Evolutionary conservation across 2,113 vertebrate species (phyloP), one percentile per base, ranked within the genome.

Genomic region (Lutjanus erythropterus): DNA sequence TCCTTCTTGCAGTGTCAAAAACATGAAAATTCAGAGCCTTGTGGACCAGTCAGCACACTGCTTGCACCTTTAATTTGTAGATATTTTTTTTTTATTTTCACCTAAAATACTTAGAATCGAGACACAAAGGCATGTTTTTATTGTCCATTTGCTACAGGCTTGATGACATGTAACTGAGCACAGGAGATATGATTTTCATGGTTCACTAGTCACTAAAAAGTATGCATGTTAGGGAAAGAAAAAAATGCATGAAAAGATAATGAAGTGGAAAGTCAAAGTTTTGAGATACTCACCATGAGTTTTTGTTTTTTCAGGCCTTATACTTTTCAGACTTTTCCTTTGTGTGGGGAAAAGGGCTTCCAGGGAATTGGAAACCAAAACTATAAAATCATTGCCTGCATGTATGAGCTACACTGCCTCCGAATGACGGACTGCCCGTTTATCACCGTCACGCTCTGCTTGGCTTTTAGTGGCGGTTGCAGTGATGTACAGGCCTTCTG

Each of bases 401-500:
- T 25, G 35, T 39, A 47, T 47, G 47, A 66, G 55, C 46, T 35
- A 12, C 35, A 37, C 33, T 42, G 29, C 58, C 27, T 61, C 46
- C 15, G 35, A 46, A 59, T 74, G 74, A 86, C 59, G 31, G 25
- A 42, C 44, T 60, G 56, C 49, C 46, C 66, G 75, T 84, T 67
- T 19, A 35, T 89, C 69, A 83, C 35, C 9, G 16, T 56, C 52
- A 70, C 55, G 37, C 80, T 75, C 49, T 71, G 78, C 71, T 64
- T 58, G 71, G 75, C 78, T 85, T 84, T 88, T 65, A 82, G 79
- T 53, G 65, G 42, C 72, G 44, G 72, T 76, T 42, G 14, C 65
- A n/a, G 46, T 83, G 84, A 80, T 79, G 66, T 74, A 75, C 61
- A 56, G 67, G 75, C 58, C 70, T 37, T 25, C 75, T 61, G 75